phyloP scores from a whole-genome alignment of 2,113 vertebrate genomes.

The Raphicerus campestris region DNA sequence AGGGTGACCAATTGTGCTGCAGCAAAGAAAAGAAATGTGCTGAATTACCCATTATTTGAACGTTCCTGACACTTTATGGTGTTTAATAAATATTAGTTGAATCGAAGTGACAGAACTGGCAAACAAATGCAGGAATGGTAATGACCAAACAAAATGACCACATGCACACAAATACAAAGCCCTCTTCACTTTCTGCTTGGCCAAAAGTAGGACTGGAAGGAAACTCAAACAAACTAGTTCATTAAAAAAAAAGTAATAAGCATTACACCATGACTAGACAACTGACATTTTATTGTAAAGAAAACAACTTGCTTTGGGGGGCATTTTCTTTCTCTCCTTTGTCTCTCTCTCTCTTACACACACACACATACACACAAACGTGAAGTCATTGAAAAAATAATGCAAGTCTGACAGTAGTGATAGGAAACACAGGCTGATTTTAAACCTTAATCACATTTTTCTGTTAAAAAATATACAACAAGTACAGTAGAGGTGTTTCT shows the following conservation, averaged over 20 bases:
- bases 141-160: not conserved
- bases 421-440: too few species aligned
- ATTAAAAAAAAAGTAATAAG: conserved; percentile 16
- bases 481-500: too few species aligned
- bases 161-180: not conserved
- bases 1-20: not conserved
- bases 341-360: too few species aligned
- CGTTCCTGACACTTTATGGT: not conserved
- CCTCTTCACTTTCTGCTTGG: not conserved
- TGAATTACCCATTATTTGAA: not conserved
- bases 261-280: too few species aligned
- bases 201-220: not conserved
- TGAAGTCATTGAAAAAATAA: too few species aligned
- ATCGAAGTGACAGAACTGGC: not conserved
- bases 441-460: too few species aligned
- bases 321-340: too few species aligned
- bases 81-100: not conserved
- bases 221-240: not conserved
- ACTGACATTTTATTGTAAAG: too few species aligned
- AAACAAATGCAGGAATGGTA: not conserved
- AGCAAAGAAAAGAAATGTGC: not conserved
- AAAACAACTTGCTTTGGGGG: too few species aligned
- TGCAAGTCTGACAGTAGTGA: too few species aligned
- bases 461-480: too few species aligned
- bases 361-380: too few species aligned